Percentiles rank a stretch among this genome's conserved stretches.
Evolutionary conservation across 2,888 invertebrate genomes (phyloP).

Genomic region (Drosophila histrio): DNA sequence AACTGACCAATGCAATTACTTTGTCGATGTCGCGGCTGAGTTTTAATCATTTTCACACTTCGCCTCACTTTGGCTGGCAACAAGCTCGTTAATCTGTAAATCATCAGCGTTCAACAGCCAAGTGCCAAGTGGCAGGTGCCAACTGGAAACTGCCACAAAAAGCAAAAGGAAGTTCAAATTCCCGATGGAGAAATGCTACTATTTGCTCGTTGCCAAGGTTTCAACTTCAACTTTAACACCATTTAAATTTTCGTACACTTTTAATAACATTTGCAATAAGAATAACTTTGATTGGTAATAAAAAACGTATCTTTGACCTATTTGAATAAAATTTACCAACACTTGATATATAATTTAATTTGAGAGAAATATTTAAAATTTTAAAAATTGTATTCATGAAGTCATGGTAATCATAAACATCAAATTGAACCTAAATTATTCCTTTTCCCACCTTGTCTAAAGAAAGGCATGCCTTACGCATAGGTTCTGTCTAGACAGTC

Average conservation of each 20-base stretch:
- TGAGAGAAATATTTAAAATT: no score
- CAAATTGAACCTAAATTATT: no score
- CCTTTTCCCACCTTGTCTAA: neutral
- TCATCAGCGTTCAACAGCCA: slow-evolving; percentile 51
- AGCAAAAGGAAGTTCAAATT: neutral
- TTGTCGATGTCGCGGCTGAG: slow-evolving; percentile 8
- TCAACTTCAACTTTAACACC: neutral
- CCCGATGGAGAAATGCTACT: neutral
- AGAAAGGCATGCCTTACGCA: neutral
- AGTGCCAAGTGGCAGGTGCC: slow-evolving; percentile 28
- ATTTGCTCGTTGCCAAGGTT: neutral
- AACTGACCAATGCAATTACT: slow-evolving; percentile 24
- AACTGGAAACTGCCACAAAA: slow-evolving; percentile 14
- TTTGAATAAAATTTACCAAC: no score
- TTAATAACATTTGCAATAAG: no score
- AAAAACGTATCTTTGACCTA: neutral
- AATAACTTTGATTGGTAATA: no score
- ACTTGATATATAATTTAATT: no score
- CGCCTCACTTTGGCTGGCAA: slow-evolving; percentile 54
- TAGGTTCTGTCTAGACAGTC: neutral
- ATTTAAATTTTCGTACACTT: no score
- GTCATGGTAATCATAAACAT: no score
- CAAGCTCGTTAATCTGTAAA: slow-evolving; percentile 55
- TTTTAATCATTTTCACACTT: slow-evolving; percentile 66
- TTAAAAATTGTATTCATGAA: no score